These are phyloP conservation scores for Shinisaurus crocodilurus DNA, from an alignment of 2,113 vertebrate species.

Conservation along the genomic window DNA sequence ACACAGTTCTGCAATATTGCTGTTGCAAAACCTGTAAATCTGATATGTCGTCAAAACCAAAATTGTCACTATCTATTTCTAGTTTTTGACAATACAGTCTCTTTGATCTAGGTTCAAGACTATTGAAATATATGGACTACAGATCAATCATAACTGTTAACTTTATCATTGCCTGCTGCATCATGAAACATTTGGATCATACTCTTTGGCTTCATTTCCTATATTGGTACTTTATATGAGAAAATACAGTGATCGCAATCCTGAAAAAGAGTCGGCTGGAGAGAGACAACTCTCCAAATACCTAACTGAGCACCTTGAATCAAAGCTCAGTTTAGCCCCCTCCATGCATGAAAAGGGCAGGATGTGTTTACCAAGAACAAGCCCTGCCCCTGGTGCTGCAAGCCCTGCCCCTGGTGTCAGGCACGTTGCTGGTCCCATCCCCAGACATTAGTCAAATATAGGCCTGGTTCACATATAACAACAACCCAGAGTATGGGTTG, in stretches of 20 bases:
- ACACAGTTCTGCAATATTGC: not conserved
- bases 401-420: no score
- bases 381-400: no score
- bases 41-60: not conserved
- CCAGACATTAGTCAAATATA: no score
- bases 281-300: not conserved
- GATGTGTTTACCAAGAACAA: no score
- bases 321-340: constrained; percentile 2
- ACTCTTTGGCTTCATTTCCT: not conserved
- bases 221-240: not conserved
- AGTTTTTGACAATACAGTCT: not conserved
- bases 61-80: not conserved
- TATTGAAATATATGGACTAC: not conserved
- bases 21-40: no score
- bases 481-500: no score
- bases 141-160: no score
- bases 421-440: no score
- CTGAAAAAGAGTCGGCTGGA: not conserved
- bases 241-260: not conserved
- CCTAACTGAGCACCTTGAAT: no score
- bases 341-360: not conserved
- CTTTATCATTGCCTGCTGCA: not conserved
- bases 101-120: not conserved
- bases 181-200: not conserved
- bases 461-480: no score